Evolutionary conservation across 2,888 invertebrate species (phyloP).

Genomic region (Pachycephus smyrnensis): DNA sequence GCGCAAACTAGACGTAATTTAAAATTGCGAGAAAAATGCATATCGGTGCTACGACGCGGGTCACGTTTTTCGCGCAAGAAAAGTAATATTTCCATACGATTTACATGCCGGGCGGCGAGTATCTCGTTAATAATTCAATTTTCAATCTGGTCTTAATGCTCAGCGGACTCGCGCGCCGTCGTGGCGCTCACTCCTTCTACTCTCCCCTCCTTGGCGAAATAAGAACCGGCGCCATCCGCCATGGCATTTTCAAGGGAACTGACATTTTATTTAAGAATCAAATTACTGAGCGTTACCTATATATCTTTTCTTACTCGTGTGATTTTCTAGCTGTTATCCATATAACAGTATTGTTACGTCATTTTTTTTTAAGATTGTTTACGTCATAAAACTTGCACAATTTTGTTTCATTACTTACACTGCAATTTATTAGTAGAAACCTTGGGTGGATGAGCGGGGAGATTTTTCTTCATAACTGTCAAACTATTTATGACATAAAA

Average conservation of each 20-base stretch:
- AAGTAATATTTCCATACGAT: constrained; percentile 51
- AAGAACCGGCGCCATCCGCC: neutral
- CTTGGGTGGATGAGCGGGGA: neutral
- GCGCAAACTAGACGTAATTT: constrained; percentile 2
- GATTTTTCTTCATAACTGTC: neutral
- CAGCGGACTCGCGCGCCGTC: neutral
- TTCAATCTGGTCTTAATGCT: constrained; percentile 51
- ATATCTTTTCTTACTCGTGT: neutral
- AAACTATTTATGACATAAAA: neutral
- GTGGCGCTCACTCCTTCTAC: constrained; percentile 14
- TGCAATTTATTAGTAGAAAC: neutral
- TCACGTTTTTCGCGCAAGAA: constrained; percentile 38
- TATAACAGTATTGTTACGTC: neutral
- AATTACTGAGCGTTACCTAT: neutral
- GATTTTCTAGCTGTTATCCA: neutral
- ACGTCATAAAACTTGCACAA: neutral
- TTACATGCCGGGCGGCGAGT: constrained; percentile 48
- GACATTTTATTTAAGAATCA: constrained; percentile 3
- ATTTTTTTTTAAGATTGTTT: neutral
- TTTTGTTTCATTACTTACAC: neutral
- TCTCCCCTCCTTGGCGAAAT: constrained; percentile 5
- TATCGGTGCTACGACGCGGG: constrained; percentile 19
- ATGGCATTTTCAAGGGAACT: neutral
- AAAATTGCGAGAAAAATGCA: constrained; percentile 11
- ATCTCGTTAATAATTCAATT: constrained; percentile 56